A percentile compares a stretch with the other conserved stretches of the same genome.
Conservation (phyloP, 1,140 invertebrate genomes). For the Drosophila orosa region DNA sequence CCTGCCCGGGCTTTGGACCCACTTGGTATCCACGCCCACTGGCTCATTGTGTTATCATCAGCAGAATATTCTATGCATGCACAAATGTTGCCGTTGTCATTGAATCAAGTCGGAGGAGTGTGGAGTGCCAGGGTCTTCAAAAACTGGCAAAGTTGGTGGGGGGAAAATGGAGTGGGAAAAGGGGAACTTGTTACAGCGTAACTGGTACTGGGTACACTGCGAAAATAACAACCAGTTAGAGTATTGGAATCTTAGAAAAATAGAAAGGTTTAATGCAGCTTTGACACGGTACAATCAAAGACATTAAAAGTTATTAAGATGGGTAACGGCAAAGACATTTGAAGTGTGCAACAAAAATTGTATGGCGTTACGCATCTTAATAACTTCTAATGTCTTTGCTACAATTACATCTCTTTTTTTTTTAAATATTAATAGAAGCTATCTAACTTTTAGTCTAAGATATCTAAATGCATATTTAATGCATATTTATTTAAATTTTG, state of each 20-base stretch:
- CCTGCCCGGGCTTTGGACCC: neutral
- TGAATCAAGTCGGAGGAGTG: constrained; percentile 64
- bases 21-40: constrained; percentile 7
- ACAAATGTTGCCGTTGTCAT: constrained; percentile 81
- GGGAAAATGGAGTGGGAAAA: constrained; percentile 8
- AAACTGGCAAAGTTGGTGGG: constrained; percentile 22
- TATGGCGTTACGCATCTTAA: too few species aligned
- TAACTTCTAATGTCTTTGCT: too few species aligned
- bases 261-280: neutral
- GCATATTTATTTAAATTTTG: too few species aligned
- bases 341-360: too few species aligned
- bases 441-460: neutral
- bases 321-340: too few species aligned
- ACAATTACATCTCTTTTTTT: too few species aligned
- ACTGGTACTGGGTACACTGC: constrained; percentile 16
- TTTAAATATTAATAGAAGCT: neutral
- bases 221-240: neutral
- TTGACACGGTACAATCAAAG: neutral
- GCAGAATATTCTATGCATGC: constrained; percentile 81
- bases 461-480: neutral
- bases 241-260: neutral
- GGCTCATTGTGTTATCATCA: constrained; percentile 78
- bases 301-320: too few species aligned
- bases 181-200: constrained; percentile 9
- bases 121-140: constrained; percentile 32